Percentiles rank a stretch among this genome's conserved stretches.
These are phyloP conservation scores for Seira sanloemensis DNA, from an alignment of 2,888 invertebrate species.

Conservation along the genomic window DNA sequence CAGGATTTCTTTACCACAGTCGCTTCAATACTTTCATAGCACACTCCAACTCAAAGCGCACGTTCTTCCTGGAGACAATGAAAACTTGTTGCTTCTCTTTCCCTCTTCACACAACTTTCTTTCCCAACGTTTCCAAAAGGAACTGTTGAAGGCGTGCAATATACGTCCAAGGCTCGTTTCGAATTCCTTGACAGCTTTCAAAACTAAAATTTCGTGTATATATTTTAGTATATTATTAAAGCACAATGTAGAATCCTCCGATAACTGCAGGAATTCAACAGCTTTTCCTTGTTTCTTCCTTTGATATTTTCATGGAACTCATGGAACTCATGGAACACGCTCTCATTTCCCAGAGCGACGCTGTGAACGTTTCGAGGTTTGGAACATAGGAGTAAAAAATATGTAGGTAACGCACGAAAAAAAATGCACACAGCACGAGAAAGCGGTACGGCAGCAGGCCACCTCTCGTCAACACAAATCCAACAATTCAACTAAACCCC, in stretches of 20 bases:
- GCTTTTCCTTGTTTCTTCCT: too few species aligned
- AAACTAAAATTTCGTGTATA: too few species aligned
- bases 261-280: neutral
- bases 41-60: too few species aligned
- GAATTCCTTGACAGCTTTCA: too few species aligned
- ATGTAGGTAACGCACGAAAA: neutral
- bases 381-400: slow-evolving; percentile 18
- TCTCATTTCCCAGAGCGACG: neutral
- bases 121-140: neutral
- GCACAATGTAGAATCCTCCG: neutral
- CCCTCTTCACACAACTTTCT: neutral
- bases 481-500: slow-evolving; percentile 64
- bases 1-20: too few species aligned
- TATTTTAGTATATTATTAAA: neutral
- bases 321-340: too few species aligned
- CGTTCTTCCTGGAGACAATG: neutral
- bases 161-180: too few species aligned
- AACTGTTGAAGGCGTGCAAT: too few species aligned
- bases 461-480: slow-evolving; percentile 60
- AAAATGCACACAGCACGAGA: slow-evolving; percentile 17
- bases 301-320: too few species aligned
- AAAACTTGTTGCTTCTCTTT: neutral
- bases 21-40: too few species aligned
- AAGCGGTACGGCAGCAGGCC: slow-evolving; percentile 33
- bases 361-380: too few species aligned